A percentile compares a stretch with the other conserved stretches of the same genome.
These are phyloP conservation scores for Acipenser ruthenus DNA, from an alignment of 2,797 vertebrate genomes.

Conservation along the genomic window DNA sequence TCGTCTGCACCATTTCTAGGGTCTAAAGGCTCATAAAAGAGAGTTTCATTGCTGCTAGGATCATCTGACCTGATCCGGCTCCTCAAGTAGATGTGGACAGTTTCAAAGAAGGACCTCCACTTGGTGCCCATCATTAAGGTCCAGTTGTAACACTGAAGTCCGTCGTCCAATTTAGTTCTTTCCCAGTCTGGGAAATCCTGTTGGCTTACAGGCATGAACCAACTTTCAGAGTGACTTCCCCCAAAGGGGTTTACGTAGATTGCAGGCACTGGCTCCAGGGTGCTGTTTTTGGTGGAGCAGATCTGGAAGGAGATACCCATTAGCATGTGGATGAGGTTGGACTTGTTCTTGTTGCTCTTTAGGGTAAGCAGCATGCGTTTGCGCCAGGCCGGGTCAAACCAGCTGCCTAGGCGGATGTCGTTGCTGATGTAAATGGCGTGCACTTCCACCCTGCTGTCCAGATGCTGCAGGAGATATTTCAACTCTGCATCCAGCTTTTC, in stretches of 20 bases:
- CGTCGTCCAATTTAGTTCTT: slow-evolving; percentile 85
- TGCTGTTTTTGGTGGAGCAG: slow-evolving; percentile 93
- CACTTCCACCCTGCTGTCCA: slow-evolving; percentile 88
- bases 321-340: slow-evolving; percentile 88
- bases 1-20: slow-evolving; percentile 82
- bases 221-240: slow-evolving; percentile 96
- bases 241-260: slow-evolving; percentile 96
- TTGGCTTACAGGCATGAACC: slow-evolving; percentile 91
- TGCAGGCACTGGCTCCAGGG: slow-evolving; percentile 89
- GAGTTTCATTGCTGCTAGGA: slow-evolving; percentile 79
- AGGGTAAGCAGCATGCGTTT: slow-evolving; percentile 94
- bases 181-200: slow-evolving; percentile 89
- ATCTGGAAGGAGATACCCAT: slow-evolving; percentile 93
- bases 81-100: slow-evolving; percentile 91
- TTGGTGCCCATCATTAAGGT: slow-evolving; percentile 81
- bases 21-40: slow-evolving; percentile 90
- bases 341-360: slow-evolving; percentile 98
- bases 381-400: slow-evolving; percentile 97
- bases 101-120: slow-evolving; percentile 98
- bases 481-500: slow-evolving; percentile 89
- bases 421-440: slow-evolving; percentile 98
- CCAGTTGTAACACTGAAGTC: slow-evolving; percentile 95
- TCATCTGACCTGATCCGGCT: slow-evolving; percentile 88
- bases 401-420: slow-evolving; percentile 87
- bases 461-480: slow-evolving; percentile 81